Conservation (phyloP, 2,113 vertebrate genomes). For the Calonectris borealis region DNA sequence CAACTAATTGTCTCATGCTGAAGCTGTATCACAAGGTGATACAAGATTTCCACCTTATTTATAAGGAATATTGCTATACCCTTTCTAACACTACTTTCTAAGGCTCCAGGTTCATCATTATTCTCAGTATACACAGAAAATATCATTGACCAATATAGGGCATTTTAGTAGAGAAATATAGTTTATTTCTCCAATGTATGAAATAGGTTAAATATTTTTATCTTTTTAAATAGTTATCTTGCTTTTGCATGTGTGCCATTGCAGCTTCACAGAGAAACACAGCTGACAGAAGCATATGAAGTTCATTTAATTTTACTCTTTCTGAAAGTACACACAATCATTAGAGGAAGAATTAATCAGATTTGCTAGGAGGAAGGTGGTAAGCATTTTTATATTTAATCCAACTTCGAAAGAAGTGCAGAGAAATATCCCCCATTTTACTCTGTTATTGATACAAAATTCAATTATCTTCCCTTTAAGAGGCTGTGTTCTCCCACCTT, state of each 20-base stretch:
- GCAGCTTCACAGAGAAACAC: not conserved
- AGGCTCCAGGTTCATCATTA: not conserved
- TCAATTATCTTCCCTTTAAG: not conserved
- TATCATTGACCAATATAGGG: accelerated
- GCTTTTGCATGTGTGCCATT: not conserved
- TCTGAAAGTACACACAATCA: not conserved
- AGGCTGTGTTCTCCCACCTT: not conserved
- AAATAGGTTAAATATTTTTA: not conserved
- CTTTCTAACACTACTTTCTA: not conserved
- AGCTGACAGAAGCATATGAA: not conserved
- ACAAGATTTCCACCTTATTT: not conserved
- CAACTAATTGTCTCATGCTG: not conserved
- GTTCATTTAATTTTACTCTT: constrained; percentile 24
- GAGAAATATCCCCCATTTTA: not conserved
- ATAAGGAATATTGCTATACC: not conserved
- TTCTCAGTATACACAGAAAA: not conserved
- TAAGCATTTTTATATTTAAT: not conserved
- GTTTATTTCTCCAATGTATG: not conserved
- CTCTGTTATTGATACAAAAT: not conserved
- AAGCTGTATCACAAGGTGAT: not conserved
- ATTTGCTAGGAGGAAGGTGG: not conserved
- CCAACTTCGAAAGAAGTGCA: not conserved
- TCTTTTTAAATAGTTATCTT: not conserved
- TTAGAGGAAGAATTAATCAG: not conserved
- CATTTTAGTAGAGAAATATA: not conserved